A percentile compares a stretch with the other conserved stretches of the same genome.
Evolutionary conservation across 1,140 invertebrate species (phyloP).

Genomic region (Adoxophyes honmai): DNA sequence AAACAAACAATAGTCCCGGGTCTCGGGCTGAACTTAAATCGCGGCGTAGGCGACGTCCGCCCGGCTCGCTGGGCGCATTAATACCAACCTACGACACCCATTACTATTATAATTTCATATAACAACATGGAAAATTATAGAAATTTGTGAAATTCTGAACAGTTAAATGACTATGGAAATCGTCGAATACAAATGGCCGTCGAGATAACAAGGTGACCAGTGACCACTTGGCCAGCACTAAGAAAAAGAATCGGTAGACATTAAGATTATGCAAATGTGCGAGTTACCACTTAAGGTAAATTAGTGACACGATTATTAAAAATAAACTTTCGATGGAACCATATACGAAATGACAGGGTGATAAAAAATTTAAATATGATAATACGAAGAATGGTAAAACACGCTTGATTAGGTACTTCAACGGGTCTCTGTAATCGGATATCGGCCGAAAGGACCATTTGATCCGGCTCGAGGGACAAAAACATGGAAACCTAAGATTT

Average conservation of each 20-base stretch:
- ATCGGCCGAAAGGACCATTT: conserved; percentile 31
- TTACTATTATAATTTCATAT: conserved; percentile 34
- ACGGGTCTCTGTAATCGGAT: conserved; percentile 37
- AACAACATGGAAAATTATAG: conserved; percentile 18
- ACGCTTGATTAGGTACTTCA: conserved; percentile 19
- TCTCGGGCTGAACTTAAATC: conserved; percentile 21
- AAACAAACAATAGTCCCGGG: conserved; percentile 21
- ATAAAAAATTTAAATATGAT: conserved; percentile 16
- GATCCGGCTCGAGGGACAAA: conserved; percentile 37
- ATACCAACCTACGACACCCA: conserved; percentile 29
- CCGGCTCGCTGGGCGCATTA: conserved; percentile 23
- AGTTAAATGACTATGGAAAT: conserved; percentile 20
- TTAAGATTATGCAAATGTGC: conserved; percentile 6
- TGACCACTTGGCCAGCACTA: background rate
- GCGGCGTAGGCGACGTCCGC: conserved; percentile 34
- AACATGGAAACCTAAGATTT: conserved; percentile 27
- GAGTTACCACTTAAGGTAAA: conserved; percentile 5
- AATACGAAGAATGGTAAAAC: conserved; percentile 5
- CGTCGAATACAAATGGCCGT: background rate
- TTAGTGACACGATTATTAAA: conserved; percentile 8
- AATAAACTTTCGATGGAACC: background rate
- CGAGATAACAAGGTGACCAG: background rate
- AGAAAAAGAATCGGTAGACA: background rate
- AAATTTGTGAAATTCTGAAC: conserved; percentile 24
- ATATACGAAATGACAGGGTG: conserved; percentile 1